These are phyloP conservation scores for Ametastegia equiseti DNA, from an alignment of 2,888 invertebrate species.

Conservation along the genomic window DNA sequence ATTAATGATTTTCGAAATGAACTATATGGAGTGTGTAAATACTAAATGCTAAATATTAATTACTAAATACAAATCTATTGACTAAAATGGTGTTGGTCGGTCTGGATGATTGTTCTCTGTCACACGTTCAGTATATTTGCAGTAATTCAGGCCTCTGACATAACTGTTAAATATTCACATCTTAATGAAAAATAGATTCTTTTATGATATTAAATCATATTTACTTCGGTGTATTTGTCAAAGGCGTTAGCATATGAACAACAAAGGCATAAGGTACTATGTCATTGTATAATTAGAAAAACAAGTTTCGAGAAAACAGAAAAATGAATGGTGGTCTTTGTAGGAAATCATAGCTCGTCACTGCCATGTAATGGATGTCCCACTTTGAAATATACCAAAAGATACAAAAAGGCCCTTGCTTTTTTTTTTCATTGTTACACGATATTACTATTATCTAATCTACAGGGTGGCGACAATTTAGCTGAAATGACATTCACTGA, in stretches of 20 bases:
- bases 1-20: slow-evolving; percentile 6
- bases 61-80: slow-evolving; percentile 37
- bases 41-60: slow-evolving; percentile 30
- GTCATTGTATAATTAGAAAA: slow-evolving; percentile 27
- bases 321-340: slow-evolving; percentile 42
- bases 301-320: slow-evolving; percentile 10
- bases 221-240: slow-evolving; percentile 40
- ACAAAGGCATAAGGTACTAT: slow-evolving; percentile 11
- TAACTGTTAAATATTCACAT: slow-evolving; percentile 37
- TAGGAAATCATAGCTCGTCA: slow-evolving; percentile 58
- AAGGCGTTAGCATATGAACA: slow-evolving; percentile 24
- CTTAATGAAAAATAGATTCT: slow-evolving; percentile 30
- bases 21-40: slow-evolving; percentile 36
- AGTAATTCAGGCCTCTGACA: slow-evolving; percentile 17
- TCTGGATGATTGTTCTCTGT: slow-evolving; percentile 25
- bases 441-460: not conserved
- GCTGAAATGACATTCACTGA: no score
- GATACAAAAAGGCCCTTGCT: not conserved
- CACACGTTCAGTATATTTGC: slow-evolving; percentile 14
- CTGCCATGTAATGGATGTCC: slow-evolving; percentile 58
- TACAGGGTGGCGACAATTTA: no score
- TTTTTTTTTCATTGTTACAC: slow-evolving; percentile 6
- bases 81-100: slow-evolving; percentile 28
- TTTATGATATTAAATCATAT: slow-evolving; percentile 29
- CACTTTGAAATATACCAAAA: slow-evolving; percentile 48